phyloP scores from a whole-genome alignment of 2,797 vertebrate species.

The Hyperoplus immaculatus region DNA sequence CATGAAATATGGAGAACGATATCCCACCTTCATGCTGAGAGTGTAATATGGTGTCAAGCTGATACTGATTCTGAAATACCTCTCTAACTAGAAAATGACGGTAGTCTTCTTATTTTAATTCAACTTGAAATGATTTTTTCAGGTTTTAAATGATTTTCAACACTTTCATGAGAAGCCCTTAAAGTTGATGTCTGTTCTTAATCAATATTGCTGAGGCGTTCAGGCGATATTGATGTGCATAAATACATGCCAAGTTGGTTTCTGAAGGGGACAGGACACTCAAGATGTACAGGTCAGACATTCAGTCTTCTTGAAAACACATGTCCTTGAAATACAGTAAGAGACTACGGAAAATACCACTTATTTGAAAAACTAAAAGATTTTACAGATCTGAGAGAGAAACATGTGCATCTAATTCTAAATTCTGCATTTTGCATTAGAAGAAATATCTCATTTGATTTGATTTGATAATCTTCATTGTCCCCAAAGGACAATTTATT shows the following conservation, averaged over 20 bases:
- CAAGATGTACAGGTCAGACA: not conserved
- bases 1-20: no score
- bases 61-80: constrained; percentile 21
- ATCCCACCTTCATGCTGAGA: no score
- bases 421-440: not conserved
- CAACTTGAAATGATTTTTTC: not conserved
- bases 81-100: constrained; percentile 4
- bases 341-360: not conserved
- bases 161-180: constrained; percentile 13
- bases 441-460: not conserved
- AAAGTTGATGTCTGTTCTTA: constrained; percentile 18
- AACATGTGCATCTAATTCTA: not conserved
- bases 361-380: not conserved
- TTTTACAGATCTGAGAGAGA: not conserved
- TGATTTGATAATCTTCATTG: no score
- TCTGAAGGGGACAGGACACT: not conserved
- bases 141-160: constrained; percentile 1
- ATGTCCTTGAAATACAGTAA: not conserved
- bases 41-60: no score
- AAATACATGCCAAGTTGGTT: not conserved
- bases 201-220: constrained; percentile 15
- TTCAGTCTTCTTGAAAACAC: not conserved
- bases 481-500: no score
- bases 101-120: constrained; percentile 1
- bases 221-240: constrained; percentile 8